Conservation (phyloP, 2,797 vertebrate genomes). For the Zalophus californianus region DNA sequence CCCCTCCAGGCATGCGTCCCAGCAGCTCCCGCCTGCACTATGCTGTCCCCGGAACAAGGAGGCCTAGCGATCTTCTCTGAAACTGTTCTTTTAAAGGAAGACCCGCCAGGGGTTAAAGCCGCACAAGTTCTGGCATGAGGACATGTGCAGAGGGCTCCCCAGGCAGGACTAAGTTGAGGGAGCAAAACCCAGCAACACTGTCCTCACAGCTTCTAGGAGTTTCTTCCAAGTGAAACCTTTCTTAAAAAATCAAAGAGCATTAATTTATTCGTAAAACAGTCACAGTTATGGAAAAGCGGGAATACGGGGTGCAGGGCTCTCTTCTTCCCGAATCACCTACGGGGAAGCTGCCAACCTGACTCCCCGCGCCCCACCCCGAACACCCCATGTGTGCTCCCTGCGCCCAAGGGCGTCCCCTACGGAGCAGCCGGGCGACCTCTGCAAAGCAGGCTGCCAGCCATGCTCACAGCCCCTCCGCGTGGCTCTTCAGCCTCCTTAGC, state of each 20-base stretch:
- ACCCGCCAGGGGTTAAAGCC: rapidly evolving
- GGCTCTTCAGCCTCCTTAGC: neutral
- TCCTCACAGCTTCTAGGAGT: neutral
- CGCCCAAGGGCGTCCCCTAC: rapidly evolving
- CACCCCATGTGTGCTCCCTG: neutral
- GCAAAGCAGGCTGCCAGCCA: neutral
- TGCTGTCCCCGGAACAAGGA: rapidly evolving
- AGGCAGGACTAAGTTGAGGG: rapidly evolving
- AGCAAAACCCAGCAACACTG: neutral
- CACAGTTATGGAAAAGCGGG: neutral
- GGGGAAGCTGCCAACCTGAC: too few relatives aligned
- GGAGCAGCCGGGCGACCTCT: rapidly evolving
- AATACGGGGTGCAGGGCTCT: rapidly evolving
- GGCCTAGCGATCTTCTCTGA: neutral
- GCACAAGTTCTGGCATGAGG: too few relatives aligned
- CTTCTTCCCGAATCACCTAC: neutral
- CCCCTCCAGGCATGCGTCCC: rapidly evolving
- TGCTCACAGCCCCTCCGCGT: rapidly evolving
- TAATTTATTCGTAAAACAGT: neutral
- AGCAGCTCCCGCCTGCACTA: rapidly evolving
- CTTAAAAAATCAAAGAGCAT: too few relatives aligned
- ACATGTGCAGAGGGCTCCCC: rapidly evolving
- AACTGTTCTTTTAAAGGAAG: neutral
- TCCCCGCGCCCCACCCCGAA: rapidly evolving
- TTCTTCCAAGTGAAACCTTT: neutral